Evolutionary conservation across 2,888 invertebrate genomes (phyloP).

Genomic region (Argyresthia albistria): DNA sequence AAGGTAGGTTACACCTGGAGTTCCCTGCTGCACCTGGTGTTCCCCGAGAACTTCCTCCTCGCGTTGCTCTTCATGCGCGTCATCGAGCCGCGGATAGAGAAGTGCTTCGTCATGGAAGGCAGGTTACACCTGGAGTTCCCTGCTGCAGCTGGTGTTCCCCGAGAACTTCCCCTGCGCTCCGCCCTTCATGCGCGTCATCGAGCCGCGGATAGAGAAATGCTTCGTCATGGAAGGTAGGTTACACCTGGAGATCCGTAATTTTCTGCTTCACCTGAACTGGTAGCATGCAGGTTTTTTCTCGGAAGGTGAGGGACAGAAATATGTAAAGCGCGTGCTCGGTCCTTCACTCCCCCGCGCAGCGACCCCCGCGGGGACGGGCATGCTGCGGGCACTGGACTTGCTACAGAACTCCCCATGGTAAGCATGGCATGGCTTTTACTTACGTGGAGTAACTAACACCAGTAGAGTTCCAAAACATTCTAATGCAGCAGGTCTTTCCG

Average conservation of each 20-base stretch:
- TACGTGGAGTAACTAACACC: too few relatives aligned
- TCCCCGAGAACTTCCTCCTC: conserved; percentile 92
- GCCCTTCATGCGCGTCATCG: conserved; percentile 87
- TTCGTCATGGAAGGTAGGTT: conserved; percentile 86
- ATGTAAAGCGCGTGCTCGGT: too few relatives aligned
- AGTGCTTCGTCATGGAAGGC: conserved; percentile 92
- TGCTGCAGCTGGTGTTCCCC: conserved; percentile 84
- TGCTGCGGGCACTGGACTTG: too few relatives aligned
- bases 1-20: conserved; percentile 57
- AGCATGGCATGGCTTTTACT: too few relatives aligned
- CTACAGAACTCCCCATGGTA: too few relatives aligned
- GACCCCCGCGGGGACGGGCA: too few relatives aligned
- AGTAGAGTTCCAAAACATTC: too few relatives aligned
- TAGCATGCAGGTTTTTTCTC: too few relatives aligned
- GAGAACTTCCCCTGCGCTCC: conserved; percentile 93
- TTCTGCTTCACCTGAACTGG: conserved; percentile 78
- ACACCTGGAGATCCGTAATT: background rate
- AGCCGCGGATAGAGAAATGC: conserved; percentile 85
- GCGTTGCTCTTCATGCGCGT: conserved; percentile 90
- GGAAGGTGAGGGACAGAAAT: too few relatives aligned
- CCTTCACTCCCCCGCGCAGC: too few relatives aligned
- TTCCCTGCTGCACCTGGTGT: conserved; percentile 76
- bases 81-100: conserved; percentile 84
- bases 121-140: background rate
- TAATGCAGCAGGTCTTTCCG: too few relatives aligned